Conservation (phyloP, 2,113 vertebrate genomes). For the Pangasianodon gigas region DNA sequence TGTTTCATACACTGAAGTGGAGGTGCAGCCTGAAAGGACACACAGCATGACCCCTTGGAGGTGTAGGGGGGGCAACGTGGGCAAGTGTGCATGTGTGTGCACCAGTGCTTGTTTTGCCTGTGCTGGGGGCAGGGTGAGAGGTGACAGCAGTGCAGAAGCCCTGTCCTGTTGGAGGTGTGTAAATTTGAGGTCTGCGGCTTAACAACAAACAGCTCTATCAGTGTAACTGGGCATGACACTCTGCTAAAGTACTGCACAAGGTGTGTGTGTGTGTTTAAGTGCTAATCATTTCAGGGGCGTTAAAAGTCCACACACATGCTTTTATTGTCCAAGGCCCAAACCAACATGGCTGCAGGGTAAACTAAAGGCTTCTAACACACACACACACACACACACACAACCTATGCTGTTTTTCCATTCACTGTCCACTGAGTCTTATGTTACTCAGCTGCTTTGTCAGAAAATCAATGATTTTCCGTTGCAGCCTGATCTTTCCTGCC, state of each 20-base stretch:
- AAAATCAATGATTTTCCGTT: conserved; percentile 37
- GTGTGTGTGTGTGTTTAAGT: background rate
- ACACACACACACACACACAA: background rate
- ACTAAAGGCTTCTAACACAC: conserved; percentile 6
- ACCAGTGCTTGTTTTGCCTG: conserved; percentile 19
- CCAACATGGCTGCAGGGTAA: background rate
- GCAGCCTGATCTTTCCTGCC: conserved; percentile 13
- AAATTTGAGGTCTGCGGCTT: background rate
- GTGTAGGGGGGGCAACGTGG: background rate
- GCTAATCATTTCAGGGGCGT: conserved; percentile 18
- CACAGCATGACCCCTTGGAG: conserved; percentile 34
- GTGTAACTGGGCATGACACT: background rate
- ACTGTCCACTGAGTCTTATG: background rate
- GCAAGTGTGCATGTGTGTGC: background rate
- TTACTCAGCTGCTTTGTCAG: conserved; percentile 22
- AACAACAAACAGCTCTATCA: background rate
- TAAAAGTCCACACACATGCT: background rate
- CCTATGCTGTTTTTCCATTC: conserved; percentile 3
- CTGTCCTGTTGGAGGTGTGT: background rate
- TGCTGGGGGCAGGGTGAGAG: conserved; percentile 30
- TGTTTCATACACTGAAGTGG: conserved; percentile 12
- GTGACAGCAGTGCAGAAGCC: background rate
- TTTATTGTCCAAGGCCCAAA: background rate
- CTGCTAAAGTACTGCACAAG: background rate
- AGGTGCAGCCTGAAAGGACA: conserved; percentile 31